Conservation (phyloP, 2,888 invertebrate genomes). For the Crepidodera aurea region DNA sequence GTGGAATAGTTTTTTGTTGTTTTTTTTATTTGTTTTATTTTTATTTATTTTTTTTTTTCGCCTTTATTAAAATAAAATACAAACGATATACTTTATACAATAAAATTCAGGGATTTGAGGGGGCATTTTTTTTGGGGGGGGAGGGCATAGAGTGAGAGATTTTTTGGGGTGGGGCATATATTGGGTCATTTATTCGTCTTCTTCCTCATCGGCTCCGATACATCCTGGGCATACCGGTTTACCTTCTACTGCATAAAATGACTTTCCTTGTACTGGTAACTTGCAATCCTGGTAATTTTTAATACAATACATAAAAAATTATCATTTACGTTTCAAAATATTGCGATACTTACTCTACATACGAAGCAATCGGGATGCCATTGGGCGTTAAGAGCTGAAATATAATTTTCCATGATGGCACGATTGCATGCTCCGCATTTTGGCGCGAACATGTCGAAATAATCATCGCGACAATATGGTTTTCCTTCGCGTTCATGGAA, state of each 20-base stretch:
- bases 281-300: slow-evolving; percentile 82
- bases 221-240: slow-evolving; percentile 95
- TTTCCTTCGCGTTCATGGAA: slow-evolving; percentile 97
- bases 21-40: slow-evolving; percentile 58
- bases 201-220: slow-evolving; percentile 91
- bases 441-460: slow-evolving; percentile 97
- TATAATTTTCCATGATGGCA: slow-evolving; percentile 97
- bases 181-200: slow-evolving; percentile 63
- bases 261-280: slow-evolving; percentile 90
- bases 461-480: slow-evolving; percentile 95
- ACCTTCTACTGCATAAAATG: slow-evolving; percentile 97
- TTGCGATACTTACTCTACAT: slow-evolving; percentile 84
- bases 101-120: slow-evolving; percentile 33
- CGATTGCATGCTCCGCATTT: slow-evolving; percentile 96
- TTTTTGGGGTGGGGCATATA: slow-evolving; percentile 56
- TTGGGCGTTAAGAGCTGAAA: slow-evolving; percentile 95
- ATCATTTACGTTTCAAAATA: neutral
- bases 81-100: slow-evolving; percentile 59
- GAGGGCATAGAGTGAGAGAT: slow-evolving; percentile 40
- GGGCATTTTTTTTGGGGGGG: slow-evolving; percentile 30
- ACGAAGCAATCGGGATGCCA: slow-evolving; percentile 99
- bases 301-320: neutral
- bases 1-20: slow-evolving; percentile 57
- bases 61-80: slow-evolving; percentile 64
- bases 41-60: slow-evolving; percentile 56